Evolutionary conservation across 2,797 vertebrate species (phyloP), one percentile per base, ranked within the genome.

Genomic region (Falco columbarius): DNA sequence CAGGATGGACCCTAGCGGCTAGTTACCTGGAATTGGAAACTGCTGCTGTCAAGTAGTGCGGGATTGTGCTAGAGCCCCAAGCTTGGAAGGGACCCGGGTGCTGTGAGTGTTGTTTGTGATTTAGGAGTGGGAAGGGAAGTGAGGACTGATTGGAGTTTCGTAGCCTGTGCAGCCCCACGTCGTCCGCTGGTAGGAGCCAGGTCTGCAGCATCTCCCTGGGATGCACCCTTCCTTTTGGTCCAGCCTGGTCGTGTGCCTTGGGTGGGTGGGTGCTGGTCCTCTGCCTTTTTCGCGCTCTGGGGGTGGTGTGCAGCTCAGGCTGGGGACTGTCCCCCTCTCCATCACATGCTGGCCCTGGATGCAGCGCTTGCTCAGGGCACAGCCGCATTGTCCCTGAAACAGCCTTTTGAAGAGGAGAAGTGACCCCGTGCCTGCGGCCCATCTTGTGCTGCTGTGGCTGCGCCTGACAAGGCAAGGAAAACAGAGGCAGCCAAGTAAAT

Each of bases 401-500:
- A 44, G 19, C 76, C 49, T 49, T 42, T 52, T 72, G 85, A 61
- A 83, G 73, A 29, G 76, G 14, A 86, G 89, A 72, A 47, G 58
- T 34, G 93, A 70, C 70, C 80, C 91, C 15, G 0, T 5, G 59
- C 80, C 85, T 27, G 7, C 6, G 32, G 87, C 93, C 16, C 72
- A 7, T 81, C 85, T 44, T 5, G 15, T 34, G 77, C 90, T 23
- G 63, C 92, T 8, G 62, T 44, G 92, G 84, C 87, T n/a, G 81
- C 16, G 70, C 72, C 90, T 51, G 65, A 8, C 34, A 4, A 66
- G 79, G 75, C n/a, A 5, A 56, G 62, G 83, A 84, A 58, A 90
- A 76, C 44, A 49, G 85, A 81, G 85, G 81, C 86, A 26, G 80
- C 93, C 32, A 32, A 59, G 84, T 77, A 77, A 55, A 75, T 89